Evolutionary conservation across 2,113 vertebrate genomes (phyloP), one percentile per base, ranked within the genome.

Genomic region (Chloroceryle aenea): DNA sequence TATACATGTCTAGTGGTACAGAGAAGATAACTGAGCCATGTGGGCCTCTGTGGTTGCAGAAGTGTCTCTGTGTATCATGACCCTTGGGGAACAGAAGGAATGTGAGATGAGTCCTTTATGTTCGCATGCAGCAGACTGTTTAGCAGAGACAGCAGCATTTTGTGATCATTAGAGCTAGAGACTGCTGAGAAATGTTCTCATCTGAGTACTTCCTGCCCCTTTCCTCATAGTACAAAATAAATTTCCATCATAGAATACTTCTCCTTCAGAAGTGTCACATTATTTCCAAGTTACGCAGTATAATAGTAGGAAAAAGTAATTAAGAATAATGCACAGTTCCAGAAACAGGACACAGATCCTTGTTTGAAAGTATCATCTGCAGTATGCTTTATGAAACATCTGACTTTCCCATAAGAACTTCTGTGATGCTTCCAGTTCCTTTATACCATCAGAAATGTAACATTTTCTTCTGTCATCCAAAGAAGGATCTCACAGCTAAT

Each of bases 221-320:
- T 85, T 87, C 50, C 67, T 94, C 45, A 55, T 7, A 32, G 34
- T 71, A 61, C 64, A 82, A 94, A 89, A 79, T 85, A 38, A 40
- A 61, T 87, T 94, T 89, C 62, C 27, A 1, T 87, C 89, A 53
- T 21, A 89, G 88, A 94, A 69, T 87, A 75, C 21, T 87, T 63
- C 12, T 89, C 23, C 77, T 85, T 90, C 55, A 69, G 34, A 93
- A 85, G 6, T 62, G 48, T 85, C 62, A 76, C 45, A 53, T 82
- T 88, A 74, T 91, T 93, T 94, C 81, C 85, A 90, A 91, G 81
- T 92, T 93, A 59, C 75, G 63, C 47, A 93, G 87, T 40, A 59
- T 77, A 84, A 34, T 61, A 84, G 68, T 52, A 87, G 77, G 93
- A 85, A 90, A 87, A 90, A 87, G 32, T 85, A 93, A 95, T 96